These are phyloP conservation scores for Australoheros facetus DNA, from an alignment of 2,797 vertebrate species.

Conservation along the genomic window DNA sequence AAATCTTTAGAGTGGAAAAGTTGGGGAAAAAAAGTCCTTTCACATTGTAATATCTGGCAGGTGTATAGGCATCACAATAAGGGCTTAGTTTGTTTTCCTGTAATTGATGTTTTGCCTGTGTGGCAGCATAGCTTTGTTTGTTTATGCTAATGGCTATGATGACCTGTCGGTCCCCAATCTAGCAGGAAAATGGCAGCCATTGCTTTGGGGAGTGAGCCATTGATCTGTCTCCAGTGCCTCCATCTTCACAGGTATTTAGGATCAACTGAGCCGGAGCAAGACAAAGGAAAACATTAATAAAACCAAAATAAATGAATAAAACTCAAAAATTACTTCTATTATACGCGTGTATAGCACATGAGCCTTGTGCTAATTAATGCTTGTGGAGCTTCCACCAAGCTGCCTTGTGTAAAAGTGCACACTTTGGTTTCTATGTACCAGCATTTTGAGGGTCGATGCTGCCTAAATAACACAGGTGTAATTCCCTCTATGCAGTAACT, in stretches of 20 bases:
- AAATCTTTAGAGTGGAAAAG: conserved; percentile 46
- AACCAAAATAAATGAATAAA: background rate
- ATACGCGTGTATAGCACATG: conserved; percentile 32
- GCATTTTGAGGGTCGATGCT: conserved; percentile 50
- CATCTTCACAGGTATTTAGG: conserved; percentile 69
- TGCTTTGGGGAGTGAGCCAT: conserved; percentile 77
- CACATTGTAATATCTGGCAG: conserved; percentile 45
- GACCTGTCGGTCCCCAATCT: conserved; percentile 82
- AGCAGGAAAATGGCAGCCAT: conserved; percentile 78
- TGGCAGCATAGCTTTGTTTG: conserved; percentile 75
- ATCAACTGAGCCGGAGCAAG: conserved; percentile 66
- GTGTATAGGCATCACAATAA: conserved; percentile 60
- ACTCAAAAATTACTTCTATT: conserved; percentile 7
- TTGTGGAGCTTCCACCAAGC: conserved; percentile 35
- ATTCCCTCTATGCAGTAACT: conserved; percentile 57
- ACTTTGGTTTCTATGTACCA: conserved; percentile 38
- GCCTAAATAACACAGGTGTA: conserved; percentile 55
- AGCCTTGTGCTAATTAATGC: conserved; percentile 46
- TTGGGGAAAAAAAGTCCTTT: conserved; percentile 13
- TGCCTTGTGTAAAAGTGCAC: conserved; percentile 47
- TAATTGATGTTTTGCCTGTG: conserved; percentile 73
- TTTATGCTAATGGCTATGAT: conserved; percentile 81
- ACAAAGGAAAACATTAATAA: conserved; percentile 59
- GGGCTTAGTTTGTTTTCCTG: conserved; percentile 72
- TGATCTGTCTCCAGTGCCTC: conserved; percentile 76